These are phyloP conservation scores for Lepidochrysops patricia DNA, from an alignment of 2,888 invertebrate species.

Conservation along the genomic window DNA sequence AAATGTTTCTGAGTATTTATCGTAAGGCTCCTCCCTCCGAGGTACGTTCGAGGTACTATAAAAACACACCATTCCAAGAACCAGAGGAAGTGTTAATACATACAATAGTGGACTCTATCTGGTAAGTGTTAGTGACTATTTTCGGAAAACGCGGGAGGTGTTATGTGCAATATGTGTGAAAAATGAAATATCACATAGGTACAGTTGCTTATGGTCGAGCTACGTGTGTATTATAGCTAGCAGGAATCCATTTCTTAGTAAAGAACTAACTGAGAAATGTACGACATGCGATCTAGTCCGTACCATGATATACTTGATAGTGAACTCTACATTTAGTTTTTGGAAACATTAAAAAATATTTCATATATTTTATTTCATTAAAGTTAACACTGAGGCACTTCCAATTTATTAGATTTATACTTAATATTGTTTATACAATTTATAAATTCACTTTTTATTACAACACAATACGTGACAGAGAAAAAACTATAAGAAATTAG, in stretches of 20 bases:
- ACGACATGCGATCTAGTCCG: not conserved
- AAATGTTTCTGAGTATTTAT: conserved; percentile 8
- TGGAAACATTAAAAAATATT: too few species aligned
- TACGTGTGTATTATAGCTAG: not conserved
- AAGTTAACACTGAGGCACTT: too few species aligned
- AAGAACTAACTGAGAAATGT: not conserved
- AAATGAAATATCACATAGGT: not conserved
- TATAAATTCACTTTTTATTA: too few species aligned
- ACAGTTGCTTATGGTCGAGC: not conserved
- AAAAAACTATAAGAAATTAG: too few species aligned
- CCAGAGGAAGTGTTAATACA: not conserved
- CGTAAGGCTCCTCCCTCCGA: not conserved
- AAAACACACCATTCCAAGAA: conserved; percentile 4
- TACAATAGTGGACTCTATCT: not conserved
- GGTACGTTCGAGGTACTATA: not conserved
- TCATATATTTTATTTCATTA: too few species aligned
- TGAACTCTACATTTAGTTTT: not conserved
- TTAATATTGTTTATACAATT: too few species aligned
- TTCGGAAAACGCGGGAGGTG: not conserved
- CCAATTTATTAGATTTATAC: too few species aligned
- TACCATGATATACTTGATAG: conserved; percentile 10
- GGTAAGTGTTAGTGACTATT: not conserved
- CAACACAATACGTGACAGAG: too few species aligned
- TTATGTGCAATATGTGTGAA: conserved; percentile 2
- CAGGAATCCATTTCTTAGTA: not conserved